Evolutionary conservation across 2,888 invertebrate genomes (phyloP).

Genomic region (Caenorhabditis sp.): DNA sequence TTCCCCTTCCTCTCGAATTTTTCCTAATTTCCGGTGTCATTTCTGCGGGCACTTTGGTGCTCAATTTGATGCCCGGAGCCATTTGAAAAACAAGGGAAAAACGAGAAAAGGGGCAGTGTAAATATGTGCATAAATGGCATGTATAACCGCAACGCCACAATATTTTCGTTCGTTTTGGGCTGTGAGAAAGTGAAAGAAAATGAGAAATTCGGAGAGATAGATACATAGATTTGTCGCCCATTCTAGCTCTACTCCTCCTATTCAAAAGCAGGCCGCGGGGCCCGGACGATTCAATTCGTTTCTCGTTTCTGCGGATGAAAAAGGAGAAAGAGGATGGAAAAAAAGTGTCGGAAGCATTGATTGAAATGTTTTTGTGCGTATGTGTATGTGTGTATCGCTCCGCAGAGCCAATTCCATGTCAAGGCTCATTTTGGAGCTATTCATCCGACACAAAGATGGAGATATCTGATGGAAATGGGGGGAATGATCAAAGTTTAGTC

Average conservation of each 20-base stretch:
- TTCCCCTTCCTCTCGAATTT: too few species aligned
- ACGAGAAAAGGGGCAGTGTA: slow-evolving; percentile 5
- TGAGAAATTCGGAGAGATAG: background rate
- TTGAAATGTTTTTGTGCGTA: slow-evolving; percentile 11
- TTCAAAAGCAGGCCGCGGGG: too few species aligned
- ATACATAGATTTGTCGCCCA: slow-evolving; percentile 23
- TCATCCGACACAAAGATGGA: background rate
- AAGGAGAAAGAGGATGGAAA: slow-evolving; percentile 2
- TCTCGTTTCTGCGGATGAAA: background rate
- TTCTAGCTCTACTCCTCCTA: too few species aligned
- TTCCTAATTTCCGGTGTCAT: background rate
- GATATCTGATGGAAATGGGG: background rate
- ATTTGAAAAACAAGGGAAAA: slow-evolving; percentile 8
- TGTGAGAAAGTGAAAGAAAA: too few species aligned
- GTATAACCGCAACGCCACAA: background rate
- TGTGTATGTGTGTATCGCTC: background rate
- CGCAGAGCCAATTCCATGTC: background rate
- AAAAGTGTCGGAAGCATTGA: slow-evolving; percentile 22
- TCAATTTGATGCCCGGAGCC: too few species aligned
- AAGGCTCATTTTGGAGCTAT: slow-evolving; percentile 10
- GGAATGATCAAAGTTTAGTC: background rate
- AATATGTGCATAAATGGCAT: slow-evolving; percentile 29
- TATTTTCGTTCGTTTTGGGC: too few species aligned
- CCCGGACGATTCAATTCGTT: slow-evolving; percentile 11
- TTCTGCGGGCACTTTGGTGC: too few species aligned